These are phyloP conservation scores for Eupithecia subfuscata DNA, from an alignment of 2,888 invertebrate species.

Conservation along the genomic window DNA sequence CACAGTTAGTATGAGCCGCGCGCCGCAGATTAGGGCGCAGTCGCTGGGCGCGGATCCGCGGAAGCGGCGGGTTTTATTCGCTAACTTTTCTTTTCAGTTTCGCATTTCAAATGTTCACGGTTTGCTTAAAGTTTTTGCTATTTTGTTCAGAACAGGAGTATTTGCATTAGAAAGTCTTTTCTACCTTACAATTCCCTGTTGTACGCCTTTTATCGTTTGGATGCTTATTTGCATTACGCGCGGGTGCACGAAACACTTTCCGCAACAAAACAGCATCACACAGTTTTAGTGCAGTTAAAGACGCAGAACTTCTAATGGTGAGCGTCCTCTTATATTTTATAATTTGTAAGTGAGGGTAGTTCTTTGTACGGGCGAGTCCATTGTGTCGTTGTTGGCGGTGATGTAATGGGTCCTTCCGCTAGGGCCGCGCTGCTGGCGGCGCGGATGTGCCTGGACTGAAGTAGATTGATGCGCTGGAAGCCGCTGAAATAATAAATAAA, in stretches of 20 bases:
- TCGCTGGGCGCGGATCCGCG: slow-evolving; percentile 23
- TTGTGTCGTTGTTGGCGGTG: slow-evolving; percentile 32
- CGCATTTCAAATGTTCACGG: slow-evolving; percentile 32
- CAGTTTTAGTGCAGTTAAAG: neutral
- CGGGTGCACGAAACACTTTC: neutral
- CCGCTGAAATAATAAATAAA: neutral
- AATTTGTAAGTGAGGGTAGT: slow-evolving; percentile 22
- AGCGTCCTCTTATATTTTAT: slow-evolving; percentile 3
- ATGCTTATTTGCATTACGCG: neutral
- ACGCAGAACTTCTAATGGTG: neutral
- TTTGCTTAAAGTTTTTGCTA: slow-evolving; percentile 35
- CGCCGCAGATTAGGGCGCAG: neutral
- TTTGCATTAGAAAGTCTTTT: slow-evolving; percentile 30
- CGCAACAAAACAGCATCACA: neutral
- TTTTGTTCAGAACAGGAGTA: slow-evolving; percentile 22
- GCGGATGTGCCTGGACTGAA: neutral
- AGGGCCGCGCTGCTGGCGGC: slow-evolving; percentile 25
- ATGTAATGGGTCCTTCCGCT: slow-evolving; percentile 36
- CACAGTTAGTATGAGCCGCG: slow-evolving; percentile 3
- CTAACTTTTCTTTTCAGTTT: slow-evolving; percentile 35
- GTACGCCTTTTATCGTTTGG: slow-evolving; percentile 5
- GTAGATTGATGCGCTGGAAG: slow-evolving; percentile 12
- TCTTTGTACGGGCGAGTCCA: slow-evolving; percentile 33
- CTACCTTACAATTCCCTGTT: slow-evolving; percentile 13
- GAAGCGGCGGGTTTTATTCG: slow-evolving; percentile 20